Percentiles rank a stretch among this genome's conserved stretches.
phyloP scores from a whole-genome alignment of 2,888 invertebrate species.

The Andrena marginata region DNA sequence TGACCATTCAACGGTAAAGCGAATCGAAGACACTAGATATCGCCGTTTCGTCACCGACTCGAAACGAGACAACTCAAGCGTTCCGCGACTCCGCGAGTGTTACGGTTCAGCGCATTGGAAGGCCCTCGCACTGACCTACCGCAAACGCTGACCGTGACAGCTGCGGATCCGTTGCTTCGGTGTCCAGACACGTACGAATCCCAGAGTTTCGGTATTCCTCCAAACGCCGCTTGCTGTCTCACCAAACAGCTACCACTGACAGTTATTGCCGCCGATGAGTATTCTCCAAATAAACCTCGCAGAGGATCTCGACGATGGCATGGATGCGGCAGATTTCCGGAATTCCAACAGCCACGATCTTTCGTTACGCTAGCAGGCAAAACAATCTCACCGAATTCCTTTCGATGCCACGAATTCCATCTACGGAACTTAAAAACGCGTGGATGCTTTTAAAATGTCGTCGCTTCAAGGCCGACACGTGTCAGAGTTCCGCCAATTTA shows the following conservation, averaged over 20 bases:
- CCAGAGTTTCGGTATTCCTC: constrained; percentile 41
- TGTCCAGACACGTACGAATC: constrained; percentile 34
- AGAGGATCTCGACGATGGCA: background rate
- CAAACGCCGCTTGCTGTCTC: constrained; percentile 21
- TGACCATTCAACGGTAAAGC: too few species aligned
- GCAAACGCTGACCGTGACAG: constrained; percentile 59
- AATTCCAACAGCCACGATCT: constrained; percentile 17
- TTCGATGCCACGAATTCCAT: constrained; percentile 2
- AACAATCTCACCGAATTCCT: constrained; percentile 19
- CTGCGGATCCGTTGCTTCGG: constrained; percentile 32
- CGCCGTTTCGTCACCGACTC: too few species aligned
- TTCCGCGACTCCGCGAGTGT: constrained; percentile 3
- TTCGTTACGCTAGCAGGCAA: constrained; percentile 21
- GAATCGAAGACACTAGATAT: too few species aligned
- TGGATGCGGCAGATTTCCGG: constrained; percentile 12
- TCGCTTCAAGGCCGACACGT: background rate
- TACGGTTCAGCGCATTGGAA: background rate
- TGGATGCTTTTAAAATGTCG: background rate
- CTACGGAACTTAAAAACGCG: background rate
- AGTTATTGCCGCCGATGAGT: constrained; percentile 28
- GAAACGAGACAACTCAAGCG: background rate
- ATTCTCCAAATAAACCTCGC: constrained; percentile 43
- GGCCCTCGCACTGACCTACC: constrained; percentile 54
- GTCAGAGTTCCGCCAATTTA: constrained; percentile 5
- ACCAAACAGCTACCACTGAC: constrained; percentile 24